Conservation (phyloP, 2,888 invertebrate species). For the Agrotis exclamationis region DNA sequence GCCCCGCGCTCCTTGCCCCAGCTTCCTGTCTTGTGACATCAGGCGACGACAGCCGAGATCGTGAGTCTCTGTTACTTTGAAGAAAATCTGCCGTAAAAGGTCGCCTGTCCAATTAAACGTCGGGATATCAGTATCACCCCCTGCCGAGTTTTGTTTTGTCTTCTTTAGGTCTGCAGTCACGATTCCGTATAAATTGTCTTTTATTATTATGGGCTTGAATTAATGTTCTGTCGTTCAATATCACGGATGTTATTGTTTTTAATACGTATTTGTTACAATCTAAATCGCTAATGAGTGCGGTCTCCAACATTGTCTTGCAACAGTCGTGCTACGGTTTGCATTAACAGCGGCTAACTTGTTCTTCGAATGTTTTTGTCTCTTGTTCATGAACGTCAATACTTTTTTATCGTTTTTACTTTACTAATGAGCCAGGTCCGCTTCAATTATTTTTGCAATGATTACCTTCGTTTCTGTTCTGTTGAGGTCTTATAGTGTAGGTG, state of each 20-base stretch:
- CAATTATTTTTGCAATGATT: conserved; percentile 69
- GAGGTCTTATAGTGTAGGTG: conserved; percentile 55
- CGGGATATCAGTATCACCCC: conserved; percentile 72
- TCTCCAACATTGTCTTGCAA: conserved; percentile 55
- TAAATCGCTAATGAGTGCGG: conserved; percentile 60
- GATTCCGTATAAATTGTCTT: conserved; percentile 65
- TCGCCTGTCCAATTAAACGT: conserved; percentile 77
- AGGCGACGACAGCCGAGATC: conserved; percentile 75
- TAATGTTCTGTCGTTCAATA: conserved; percentile 52
- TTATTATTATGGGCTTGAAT: conserved; percentile 59
- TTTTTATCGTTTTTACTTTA: conserved; percentile 60
- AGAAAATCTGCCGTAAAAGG: conserved; percentile 77
- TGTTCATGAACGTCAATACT: conserved; percentile 60
- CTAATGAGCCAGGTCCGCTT: conserved; percentile 70
- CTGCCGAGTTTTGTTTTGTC: conserved; percentile 74
- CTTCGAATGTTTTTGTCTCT: conserved; percentile 65
- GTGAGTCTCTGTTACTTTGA: conserved; percentile 75
- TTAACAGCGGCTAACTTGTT: conserved; percentile 65
- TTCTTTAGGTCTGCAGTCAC: conserved; percentile 72
- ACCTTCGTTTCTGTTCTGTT: conserved; percentile 66
- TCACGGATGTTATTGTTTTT: conserved; percentile 61
- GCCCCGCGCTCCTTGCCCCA: conserved; percentile 76
- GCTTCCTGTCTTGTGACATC: conserved; percentile 84
- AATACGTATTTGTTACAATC: conserved; percentile 52
- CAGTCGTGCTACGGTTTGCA: conserved; percentile 62